A percentile compares a stretch with the other conserved stretches of the same genome.
Evolutionary conservation across 2,888 invertebrate species (phyloP).

Genomic region (Rhimphoctona megacephalus): DNA sequence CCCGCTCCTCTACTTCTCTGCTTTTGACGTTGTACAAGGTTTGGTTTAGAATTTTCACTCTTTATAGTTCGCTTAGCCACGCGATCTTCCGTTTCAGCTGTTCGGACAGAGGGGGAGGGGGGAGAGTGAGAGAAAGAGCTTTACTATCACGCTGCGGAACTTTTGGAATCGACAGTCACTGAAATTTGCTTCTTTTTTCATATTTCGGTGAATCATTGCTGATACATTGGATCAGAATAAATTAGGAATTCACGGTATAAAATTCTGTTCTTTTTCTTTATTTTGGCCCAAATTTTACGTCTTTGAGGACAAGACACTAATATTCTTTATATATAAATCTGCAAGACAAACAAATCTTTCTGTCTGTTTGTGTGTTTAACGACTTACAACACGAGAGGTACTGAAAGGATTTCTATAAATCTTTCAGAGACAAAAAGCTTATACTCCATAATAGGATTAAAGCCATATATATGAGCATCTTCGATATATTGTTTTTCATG

Average conservation of each 20-base stretch:
- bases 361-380: neutral
- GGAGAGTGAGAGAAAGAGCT: constrained; percentile 22
- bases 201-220: neutral
- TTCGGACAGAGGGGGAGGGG: constrained; percentile 11
- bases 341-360: neutral
- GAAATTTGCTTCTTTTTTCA: constrained; percentile 3
- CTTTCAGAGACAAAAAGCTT: neutral
- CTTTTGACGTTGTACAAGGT: constrained; percentile 42
- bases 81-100: constrained; percentile 48
- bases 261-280: neutral
- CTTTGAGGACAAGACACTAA: neutral
- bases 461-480: neutral
- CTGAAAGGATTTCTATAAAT: neutral
- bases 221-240: neutral
- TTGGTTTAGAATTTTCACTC: constrained; percentile 49
- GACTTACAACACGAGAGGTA: neutral
- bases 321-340: neutral
- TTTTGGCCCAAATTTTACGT: neutral
- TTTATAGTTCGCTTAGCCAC: constrained; percentile 57
- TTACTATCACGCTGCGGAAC: neutral
- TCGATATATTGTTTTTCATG: neutral
- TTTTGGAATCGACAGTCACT: neutral
- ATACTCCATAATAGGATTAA: neutral
- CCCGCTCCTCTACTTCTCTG: neutral
- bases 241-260: neutral